Evolutionary conservation across 2,888 invertebrate species (phyloP), one percentile per base, ranked within the genome.

Genomic region (Caenorhabditis sp.): DNA sequence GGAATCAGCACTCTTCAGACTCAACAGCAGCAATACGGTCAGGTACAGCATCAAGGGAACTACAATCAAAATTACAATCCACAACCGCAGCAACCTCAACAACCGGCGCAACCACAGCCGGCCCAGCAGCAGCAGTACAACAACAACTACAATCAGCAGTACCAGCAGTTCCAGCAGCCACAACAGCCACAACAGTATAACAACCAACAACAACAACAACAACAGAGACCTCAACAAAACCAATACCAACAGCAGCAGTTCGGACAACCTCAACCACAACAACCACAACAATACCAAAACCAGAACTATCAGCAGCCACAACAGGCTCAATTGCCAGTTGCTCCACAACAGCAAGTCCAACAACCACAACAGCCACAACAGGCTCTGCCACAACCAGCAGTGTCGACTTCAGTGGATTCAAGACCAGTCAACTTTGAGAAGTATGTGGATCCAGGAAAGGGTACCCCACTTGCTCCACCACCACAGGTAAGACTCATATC

Each of bases 361-460:
- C 85, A 85, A 66, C 75, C 76, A 19, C 70, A 38, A 16, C 70
- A 38, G 7, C 85, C 79, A 38, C 82, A 75, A 31, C 80, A 75
- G 64, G 74, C 82, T 59, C 73, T 69, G 19, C 77, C 86, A 22
- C 76, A 64, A 24, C 74, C 84, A 38, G 76, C 58, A 41, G 70
- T 69, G 10, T 7, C 68, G 0, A 56, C 80, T 24, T 82, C 80
- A 47, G 80, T 87, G 31, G 87, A 87, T 63, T 68, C 84, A 19
- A n/a, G 83, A 58, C 84, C 87, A 66, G 83, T 82, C 22, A 80
- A 85, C 64, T 80, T 83, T 28, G 81, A 86, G 54, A 87, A 87
- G 26, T 84, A 87, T 49, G 73, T 82, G n/a, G 84, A 87, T 54
- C 58, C 76, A 16, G 85, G 82, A 63, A 84, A 80, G 72, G 84